phyloP scores from a whole-genome alignment of 2,797 vertebrate genomes.

The Molossus alvarezi region DNA sequence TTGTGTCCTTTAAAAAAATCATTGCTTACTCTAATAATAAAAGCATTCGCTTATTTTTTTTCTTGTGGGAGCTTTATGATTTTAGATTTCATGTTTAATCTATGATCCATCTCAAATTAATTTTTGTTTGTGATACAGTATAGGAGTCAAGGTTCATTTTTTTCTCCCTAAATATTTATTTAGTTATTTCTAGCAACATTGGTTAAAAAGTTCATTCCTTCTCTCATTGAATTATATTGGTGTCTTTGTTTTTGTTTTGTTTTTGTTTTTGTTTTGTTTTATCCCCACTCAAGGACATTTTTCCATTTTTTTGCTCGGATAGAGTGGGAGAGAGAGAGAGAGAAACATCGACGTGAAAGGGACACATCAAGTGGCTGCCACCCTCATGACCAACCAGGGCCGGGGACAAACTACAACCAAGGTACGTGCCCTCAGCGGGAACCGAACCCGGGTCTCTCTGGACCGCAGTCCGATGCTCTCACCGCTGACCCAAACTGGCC shows the following conservation, averaged over 20 bases:
- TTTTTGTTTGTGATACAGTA: neutral
- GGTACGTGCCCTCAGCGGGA: too few relatives aligned
- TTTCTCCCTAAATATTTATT: neutral
- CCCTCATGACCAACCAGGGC: too few relatives aligned
- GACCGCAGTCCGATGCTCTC: too few relatives aligned
- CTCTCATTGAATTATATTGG: neutral
- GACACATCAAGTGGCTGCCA: too few relatives aligned
- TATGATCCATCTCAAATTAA: constrained; percentile 27
- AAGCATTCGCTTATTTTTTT: neutral
- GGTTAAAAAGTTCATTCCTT: neutral
- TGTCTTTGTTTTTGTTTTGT: neutral
- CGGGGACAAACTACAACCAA: too few relatives aligned
- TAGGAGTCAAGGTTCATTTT: neutral
- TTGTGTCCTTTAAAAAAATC: neutral
- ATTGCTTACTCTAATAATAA: neutral
- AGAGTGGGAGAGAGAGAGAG: too few relatives aligned
- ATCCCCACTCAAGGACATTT: too few relatives aligned
- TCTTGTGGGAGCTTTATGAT: neutral
- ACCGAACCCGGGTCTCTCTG: too few relatives aligned
- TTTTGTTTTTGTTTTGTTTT: too few relatives aligned
- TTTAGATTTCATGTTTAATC: constrained; percentile 48
- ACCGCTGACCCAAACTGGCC: too few relatives aligned
- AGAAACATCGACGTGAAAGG: too few relatives aligned
- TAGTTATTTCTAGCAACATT: constrained; percentile 9
- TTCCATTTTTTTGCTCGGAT: too few relatives aligned